Percentiles rank a stretch among this genome's conserved stretches.
Evolutionary conservation across 2,113 vertebrate species (phyloP).

Genomic region (Asarcornis scutulata): DNA sequence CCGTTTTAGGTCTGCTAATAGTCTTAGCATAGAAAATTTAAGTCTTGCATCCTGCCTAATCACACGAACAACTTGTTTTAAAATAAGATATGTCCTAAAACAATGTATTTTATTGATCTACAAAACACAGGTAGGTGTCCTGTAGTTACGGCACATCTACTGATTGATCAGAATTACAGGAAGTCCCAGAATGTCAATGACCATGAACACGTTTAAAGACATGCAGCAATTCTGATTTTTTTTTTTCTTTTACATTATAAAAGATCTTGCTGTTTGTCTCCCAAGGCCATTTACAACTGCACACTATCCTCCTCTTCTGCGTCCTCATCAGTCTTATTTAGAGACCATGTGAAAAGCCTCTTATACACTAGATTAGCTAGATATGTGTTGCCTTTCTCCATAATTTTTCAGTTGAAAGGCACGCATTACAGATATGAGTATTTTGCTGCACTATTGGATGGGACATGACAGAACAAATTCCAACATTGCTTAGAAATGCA

Average conservation of each 20-base stretch:
- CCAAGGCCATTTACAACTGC: neutral
- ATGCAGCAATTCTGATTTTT: neutral
- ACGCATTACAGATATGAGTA: neutral
- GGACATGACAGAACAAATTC: neutral
- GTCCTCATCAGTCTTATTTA: neutral
- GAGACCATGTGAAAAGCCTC: neutral
- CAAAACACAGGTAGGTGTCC: neutral
- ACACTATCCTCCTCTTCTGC: neutral
- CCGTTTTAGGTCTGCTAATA: neutral
- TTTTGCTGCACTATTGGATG: neutral
- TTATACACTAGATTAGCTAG: neutral
- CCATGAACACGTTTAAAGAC: neutral
- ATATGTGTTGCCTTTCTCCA: neutral
- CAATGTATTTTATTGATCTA: neutral
- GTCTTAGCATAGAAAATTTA: neutral
- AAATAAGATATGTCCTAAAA: neutral
- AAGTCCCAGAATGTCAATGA: neutral
- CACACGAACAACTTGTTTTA: neutral
- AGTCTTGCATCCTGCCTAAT: neutral
- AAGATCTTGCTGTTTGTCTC: neutral
- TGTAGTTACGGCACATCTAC: neutral
- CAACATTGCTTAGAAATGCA: neutral
- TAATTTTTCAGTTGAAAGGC: neutral
- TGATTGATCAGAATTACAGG: neutral
- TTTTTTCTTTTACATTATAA: neutral